A percentile compares a stretch with the other conserved stretches of the same genome.
phyloP scores from a whole-genome alignment of 1,140 invertebrate species.

The Metaphire vulgaris region DNA sequence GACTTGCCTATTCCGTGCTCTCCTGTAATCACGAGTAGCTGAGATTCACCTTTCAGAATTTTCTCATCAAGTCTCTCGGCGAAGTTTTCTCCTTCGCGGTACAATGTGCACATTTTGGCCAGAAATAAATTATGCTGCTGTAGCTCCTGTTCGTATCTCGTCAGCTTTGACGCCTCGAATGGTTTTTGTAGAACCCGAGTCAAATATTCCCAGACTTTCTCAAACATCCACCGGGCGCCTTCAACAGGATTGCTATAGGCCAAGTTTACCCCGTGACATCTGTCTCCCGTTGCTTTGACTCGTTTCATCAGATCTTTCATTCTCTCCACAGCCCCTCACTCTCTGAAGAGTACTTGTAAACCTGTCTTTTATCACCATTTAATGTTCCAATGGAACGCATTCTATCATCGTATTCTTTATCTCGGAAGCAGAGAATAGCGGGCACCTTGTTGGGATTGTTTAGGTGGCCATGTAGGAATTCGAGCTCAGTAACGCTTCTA shows the following conservation, averaged over 20 bases:
- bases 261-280: slow-evolving; percentile 37
- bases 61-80: slow-evolving; percentile 25
- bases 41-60: slow-evolving; percentile 24
- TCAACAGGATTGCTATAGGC: slow-evolving; percentile 38
- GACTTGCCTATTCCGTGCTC: slow-evolving; percentile 38
- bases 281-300: slow-evolving; percentile 31
- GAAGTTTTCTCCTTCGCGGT: slow-evolving; percentile 31
- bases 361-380: slow-evolving; percentile 35
- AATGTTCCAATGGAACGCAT: slow-evolving; percentile 30
- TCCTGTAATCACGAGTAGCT: slow-evolving; percentile 34
- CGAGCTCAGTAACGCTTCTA: slow-evolving; percentile 45
- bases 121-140: slow-evolving; percentile 38
- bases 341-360: slow-evolving; percentile 37
- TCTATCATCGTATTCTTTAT: slow-evolving; percentile 36
- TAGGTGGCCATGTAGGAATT: slow-evolving; percentile 44
- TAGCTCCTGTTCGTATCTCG: slow-evolving; percentile 22
- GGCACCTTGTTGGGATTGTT: slow-evolving; percentile 42
- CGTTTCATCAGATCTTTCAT: slow-evolving; percentile 37
- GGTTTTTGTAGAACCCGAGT: slow-evolving; percentile 34
- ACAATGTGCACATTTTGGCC: slow-evolving; percentile 32
- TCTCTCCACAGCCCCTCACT: slow-evolving; percentile 33
- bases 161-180: slow-evolving; percentile 1
- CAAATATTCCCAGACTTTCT: slow-evolving; percentile 38
- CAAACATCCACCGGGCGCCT: slow-evolving; percentile 44
- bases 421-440: slow-evolving; percentile 41